phyloP scores from a whole-genome alignment of 23 tunicate genomes.

The Corella eumyota region DNA sequence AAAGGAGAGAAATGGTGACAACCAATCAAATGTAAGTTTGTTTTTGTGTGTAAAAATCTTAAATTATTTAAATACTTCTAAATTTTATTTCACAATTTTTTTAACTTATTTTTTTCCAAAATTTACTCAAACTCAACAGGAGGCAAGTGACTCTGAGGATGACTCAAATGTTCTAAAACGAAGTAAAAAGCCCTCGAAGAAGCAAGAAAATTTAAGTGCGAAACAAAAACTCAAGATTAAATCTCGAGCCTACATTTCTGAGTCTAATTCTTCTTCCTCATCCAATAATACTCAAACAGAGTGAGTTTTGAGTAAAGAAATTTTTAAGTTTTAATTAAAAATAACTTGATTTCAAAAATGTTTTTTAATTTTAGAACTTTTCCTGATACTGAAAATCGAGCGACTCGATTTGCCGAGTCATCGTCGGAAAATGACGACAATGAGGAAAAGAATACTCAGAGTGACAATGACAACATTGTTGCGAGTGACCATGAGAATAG shows the following conservation, averaged over 20 bases:
- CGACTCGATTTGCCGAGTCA: neutral
- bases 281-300: conserved; percentile 15
- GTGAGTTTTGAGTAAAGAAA: conserved; percentile 1
- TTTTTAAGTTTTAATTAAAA: neutral
- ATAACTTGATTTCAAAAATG: neutral
- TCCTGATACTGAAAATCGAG: no score
- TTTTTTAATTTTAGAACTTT: neutral
- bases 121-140: conserved; percentile 2
- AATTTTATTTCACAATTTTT: neutral
- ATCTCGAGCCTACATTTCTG: conserved; percentile 87
- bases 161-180: conserved; percentile 12
- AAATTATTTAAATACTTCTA: neutral
- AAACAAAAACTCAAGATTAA: conserved; percentile 77
- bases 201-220: conserved; percentile 29
- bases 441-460: no score
- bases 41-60: neutral
- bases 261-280: conserved; percentile 57
- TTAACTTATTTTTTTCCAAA: neutral
- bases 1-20: conserved; percentile 40
- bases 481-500: no score
- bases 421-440: neutral
- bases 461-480: no score
- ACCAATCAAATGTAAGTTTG: conserved; percentile 14
- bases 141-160: conserved; percentile 37
- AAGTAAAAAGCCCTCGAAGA: conserved; percentile 19